Percentiles rank a stretch among this genome's conserved stretches.
phyloP scores from a whole-genome alignment of 2,888 invertebrate species.

The Leptopterna dolabrata region DNA sequence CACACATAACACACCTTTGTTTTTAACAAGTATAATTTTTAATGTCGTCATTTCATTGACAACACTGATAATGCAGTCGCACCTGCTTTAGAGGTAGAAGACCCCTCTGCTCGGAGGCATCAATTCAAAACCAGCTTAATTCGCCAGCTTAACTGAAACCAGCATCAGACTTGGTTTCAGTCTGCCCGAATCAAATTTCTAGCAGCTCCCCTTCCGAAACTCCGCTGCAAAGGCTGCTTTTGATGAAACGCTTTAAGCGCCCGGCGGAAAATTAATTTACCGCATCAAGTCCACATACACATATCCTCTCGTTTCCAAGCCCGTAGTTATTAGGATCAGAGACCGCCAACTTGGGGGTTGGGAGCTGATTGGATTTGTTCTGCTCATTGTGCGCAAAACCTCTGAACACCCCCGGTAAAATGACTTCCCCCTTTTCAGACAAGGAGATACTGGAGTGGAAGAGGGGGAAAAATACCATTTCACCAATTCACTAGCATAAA shows the following conservation, averaged over 20 bases:
- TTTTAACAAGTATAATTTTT: no score
- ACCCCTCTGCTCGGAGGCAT: no score
- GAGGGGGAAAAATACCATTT: not conserved
- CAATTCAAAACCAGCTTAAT: no score
- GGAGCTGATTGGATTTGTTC: not conserved
- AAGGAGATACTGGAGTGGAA: not conserved
- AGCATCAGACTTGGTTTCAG: no score
- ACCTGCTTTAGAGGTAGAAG: no score
- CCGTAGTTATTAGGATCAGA: not conserved
- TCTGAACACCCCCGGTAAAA: not conserved
- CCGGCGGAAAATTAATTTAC: not conserved
- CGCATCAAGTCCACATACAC: not conserved
- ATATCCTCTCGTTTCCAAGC: not conserved
- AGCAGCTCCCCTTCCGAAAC: not conserved
- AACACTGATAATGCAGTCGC: no score
- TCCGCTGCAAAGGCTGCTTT: not conserved
- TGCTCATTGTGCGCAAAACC: not conserved
- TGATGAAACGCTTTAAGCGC: not conserved
- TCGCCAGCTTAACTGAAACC: no score
- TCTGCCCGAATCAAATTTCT: not conserved
- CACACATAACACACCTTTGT: no score
- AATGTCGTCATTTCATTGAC: no score
- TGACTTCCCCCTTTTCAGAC: not conserved
- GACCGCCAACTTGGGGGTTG: not conserved
- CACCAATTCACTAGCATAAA: no score